These are phyloP conservation scores for Saimiri boliviensis DNA, from an alignment of 2,113 vertebrate species.

Conservation along the genomic window DNA sequence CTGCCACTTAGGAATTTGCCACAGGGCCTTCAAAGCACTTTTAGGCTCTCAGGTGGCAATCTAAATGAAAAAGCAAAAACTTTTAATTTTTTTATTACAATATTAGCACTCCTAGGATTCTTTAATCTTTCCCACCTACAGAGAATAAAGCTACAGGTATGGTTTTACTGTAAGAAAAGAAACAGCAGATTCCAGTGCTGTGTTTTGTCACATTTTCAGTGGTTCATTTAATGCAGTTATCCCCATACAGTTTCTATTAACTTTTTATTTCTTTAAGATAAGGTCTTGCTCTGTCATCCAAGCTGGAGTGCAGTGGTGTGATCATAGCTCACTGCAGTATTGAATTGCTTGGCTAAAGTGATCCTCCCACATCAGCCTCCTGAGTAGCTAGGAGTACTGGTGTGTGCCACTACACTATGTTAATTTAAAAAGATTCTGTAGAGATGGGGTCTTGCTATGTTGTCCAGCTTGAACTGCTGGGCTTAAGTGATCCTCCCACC, in stretches of 20 bases:
- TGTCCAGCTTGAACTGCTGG: too few relatives aligned
- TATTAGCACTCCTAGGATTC: neutral
- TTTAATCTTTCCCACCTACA: neutral
- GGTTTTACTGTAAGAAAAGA: neutral
- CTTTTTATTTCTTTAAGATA: too few relatives aligned
- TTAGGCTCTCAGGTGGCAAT: conserved; percentile 19
- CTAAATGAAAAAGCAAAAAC: neutral
- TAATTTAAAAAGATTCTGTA: too few relatives aligned
- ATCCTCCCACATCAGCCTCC: too few relatives aligned
- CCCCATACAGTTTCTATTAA: neutral
- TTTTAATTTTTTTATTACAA: neutral
- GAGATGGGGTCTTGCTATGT: too few relatives aligned
- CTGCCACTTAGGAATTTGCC: neutral
- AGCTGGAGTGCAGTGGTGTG: too few relatives aligned
- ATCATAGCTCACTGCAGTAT: too few relatives aligned
- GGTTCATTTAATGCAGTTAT: neutral
- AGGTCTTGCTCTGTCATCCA: too few relatives aligned
- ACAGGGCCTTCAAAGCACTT: neutral
- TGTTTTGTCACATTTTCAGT: neutral
- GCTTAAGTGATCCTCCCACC: too few relatives aligned
- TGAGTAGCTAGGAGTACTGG: too few relatives aligned
- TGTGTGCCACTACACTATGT: too few relatives aligned
- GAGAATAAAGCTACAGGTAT: neutral
- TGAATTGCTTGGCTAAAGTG: too few relatives aligned
- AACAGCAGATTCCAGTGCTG: neutral